Conservation (phyloP, 64 coral and sea anemone species). For the Acropora yongei region DNA sequence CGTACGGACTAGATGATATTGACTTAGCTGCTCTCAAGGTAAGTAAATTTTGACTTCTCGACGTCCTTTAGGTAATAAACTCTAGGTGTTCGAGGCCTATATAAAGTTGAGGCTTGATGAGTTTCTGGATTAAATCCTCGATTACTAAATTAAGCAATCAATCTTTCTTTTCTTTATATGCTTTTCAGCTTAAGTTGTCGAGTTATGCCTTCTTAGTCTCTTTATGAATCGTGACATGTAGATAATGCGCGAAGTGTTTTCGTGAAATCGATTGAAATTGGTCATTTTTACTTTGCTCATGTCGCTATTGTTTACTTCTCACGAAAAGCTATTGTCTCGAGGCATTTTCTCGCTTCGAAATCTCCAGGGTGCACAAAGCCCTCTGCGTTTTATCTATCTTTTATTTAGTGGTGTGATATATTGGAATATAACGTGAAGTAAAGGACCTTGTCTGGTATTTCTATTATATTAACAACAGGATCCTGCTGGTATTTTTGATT, state of each 20-base stretch:
- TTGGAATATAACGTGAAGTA: not conserved
- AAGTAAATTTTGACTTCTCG: conserved; percentile 6
- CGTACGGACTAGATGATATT: conserved; percentile 97
- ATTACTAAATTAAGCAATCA: not conserved
- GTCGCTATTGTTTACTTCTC: not conserved
- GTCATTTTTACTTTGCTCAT: not conserved
- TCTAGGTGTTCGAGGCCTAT: not conserved
- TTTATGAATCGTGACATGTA: not conserved
- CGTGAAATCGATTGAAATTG: not conserved
- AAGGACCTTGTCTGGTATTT: not conserved
- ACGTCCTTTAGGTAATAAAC: not conserved
- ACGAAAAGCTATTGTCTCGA: not conserved
- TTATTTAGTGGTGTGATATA: conserved; percentile 13
- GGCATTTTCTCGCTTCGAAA: not conserved
- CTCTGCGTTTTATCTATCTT: not conserved
- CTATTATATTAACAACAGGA: conserved; percentile 58
- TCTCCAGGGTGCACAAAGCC: not conserved
- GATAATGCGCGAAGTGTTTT: not conserved
- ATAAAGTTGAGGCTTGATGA: no score
- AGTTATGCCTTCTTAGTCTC: not conserved
- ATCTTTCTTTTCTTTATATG: not conserved
- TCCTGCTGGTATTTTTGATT: conserved; percentile 97
- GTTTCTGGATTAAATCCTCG: no score
- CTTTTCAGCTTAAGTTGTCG: not conserved
- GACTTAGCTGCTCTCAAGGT: conserved; percentile 96